Evolutionary conservation across 64 coral and sea anemone species (phyloP).

Genomic region (Montipora foliosa): DNA sequence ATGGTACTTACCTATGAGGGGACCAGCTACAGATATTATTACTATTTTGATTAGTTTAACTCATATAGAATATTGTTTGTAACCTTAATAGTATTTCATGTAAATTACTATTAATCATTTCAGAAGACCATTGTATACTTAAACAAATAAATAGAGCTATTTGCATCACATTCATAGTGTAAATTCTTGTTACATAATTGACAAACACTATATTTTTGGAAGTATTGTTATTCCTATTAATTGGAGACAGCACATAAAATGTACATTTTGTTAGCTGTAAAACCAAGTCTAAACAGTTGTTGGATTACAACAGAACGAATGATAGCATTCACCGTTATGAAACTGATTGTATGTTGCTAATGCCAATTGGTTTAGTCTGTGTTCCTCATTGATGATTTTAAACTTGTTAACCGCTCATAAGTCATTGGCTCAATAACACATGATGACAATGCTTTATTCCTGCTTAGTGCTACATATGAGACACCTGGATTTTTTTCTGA

Average conservation of each 20-base stretch:
- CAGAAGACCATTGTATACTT: neutral
- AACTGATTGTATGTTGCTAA: conserved; percentile 65
- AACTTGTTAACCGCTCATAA: conserved; percentile 66
- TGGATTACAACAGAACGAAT: conserved; percentile 52
- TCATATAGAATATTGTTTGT: conserved; percentile 56
- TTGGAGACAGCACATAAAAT: conserved; percentile 12
- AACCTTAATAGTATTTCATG: conserved; percentile 31
- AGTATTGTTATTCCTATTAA: conserved; percentile 29
- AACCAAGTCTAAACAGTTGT: conserved; percentile 56
- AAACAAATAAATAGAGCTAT: conserved; percentile 32
- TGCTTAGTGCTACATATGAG: neutral
- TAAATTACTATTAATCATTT: conserved; percentile 21
- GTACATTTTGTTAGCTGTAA: conserved; percentile 28
- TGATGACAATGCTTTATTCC: neutral
- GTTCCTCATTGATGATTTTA: conserved; percentile 67
- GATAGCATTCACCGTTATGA: conserved; percentile 31
- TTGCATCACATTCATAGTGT: conserved; percentile 20
- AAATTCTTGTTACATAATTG: conserved; percentile 12
- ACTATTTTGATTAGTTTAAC: conserved; percentile 44
- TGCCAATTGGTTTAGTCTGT: conserved; percentile 66
- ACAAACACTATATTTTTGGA: conserved; percentile 12
- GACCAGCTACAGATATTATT: conserved; percentile 55
- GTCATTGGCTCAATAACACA: conserved; percentile 25
- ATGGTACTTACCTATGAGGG: conserved; percentile 74
- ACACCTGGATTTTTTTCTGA: conserved; percentile 38